Evolutionary conservation across 2,113 vertebrate genomes (phyloP).

Genomic region (Urocynchramus pylzowi): DNA sequence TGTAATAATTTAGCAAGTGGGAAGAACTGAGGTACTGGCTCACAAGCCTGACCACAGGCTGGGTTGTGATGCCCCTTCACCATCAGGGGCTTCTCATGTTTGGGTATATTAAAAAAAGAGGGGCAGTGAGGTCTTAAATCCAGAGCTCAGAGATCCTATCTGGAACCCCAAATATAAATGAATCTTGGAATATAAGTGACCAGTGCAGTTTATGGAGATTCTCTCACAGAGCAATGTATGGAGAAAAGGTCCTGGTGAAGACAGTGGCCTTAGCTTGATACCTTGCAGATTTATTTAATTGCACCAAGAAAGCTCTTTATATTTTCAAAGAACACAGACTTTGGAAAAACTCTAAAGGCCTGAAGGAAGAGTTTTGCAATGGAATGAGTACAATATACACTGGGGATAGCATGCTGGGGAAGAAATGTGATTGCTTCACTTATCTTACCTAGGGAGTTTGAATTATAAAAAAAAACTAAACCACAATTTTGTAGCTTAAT

Average conservation of each 20-base stretch:
- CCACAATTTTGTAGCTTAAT: not conserved
- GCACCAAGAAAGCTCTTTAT: not conserved
- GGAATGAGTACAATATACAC: not conserved
- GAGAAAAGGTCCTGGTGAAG: not conserved
- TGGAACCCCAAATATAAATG: not conserved
- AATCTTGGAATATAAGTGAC: not conserved
- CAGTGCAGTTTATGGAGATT: not conserved
- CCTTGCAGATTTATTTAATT: not conserved
- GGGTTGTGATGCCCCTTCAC: not conserved
- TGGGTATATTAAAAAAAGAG: not conserved
- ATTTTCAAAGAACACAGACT: not conserved
- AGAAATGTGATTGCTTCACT: not conserved
- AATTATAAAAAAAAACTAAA: not conserved
- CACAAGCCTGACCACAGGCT: accelerated
- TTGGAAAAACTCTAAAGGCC: not conserved
- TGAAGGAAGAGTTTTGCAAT: not conserved
- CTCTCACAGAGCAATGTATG: not conserved
- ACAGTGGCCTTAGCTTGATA: not conserved
- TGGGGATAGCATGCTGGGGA: accelerated
- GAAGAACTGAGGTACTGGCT: not conserved
- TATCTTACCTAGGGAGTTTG: not conserved
- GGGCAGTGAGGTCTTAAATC: not conserved
- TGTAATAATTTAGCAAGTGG: not conserved
- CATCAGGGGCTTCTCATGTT: not conserved
- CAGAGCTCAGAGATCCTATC: not conserved